phyloP scores from a whole-genome alignment of 2,888 invertebrate species.

The Agriotes lineatus region DNA sequence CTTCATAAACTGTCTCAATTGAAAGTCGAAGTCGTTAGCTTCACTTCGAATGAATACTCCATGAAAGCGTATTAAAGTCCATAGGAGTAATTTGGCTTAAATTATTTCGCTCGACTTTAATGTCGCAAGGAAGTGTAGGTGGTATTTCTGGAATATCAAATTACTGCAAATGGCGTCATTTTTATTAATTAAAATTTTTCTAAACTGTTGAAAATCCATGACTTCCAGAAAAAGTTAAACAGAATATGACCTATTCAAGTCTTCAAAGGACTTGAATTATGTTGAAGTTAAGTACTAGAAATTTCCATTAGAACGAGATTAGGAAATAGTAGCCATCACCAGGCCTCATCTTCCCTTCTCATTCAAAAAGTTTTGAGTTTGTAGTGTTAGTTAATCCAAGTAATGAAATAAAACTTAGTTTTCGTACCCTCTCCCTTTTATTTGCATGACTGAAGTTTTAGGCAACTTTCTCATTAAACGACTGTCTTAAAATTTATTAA shows the following conservation, averaged over 20 bases:
- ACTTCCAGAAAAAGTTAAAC: no score
- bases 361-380: not conserved
- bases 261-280: no score
- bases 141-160: no score
- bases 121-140: not conserved
- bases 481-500: conserved; percentile 34
- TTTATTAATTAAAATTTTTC: no score
- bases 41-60: conserved; percentile 42
- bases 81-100: conserved; percentile 34
- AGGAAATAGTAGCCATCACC: no score
- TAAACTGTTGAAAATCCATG: no score
- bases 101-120: conserved; percentile 7
- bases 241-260: no score
- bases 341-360: not conserved
- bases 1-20: conserved; percentile 54
- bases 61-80: conserved; percentile 38
- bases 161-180: no score
- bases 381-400: conserved; percentile 19
- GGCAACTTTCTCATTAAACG: conserved; percentile 32
- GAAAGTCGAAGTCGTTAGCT: conserved; percentile 52
- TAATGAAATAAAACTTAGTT: conserved; percentile 28
- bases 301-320: no score
- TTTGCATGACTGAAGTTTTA: conserved; percentile 28
- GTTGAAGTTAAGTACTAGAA: no score
- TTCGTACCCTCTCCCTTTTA: conserved; percentile 25